phyloP scores from a whole-genome alignment of 2,113 vertebrate species.

The Cyphomyrus discorhynchus region DNA sequence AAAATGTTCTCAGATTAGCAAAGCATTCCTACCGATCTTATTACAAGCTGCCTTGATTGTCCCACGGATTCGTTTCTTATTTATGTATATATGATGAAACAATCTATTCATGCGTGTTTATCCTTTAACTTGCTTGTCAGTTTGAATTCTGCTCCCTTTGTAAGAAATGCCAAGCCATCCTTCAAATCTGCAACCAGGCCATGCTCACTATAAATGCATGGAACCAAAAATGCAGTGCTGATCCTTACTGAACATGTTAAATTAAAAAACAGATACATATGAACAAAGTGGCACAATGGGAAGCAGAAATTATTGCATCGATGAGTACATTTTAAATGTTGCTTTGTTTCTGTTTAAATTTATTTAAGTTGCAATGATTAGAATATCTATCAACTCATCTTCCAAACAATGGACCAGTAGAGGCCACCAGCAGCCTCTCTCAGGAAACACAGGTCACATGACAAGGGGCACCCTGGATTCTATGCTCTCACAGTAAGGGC shows the following conservation, averaged over 20 bases:
- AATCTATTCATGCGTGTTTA: constrained; percentile 11
- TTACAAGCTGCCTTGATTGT: not conserved
- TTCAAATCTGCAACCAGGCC: not conserved
- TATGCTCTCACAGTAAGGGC: not conserved
- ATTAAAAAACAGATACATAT: not conserved
- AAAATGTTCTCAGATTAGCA: constrained; percentile 10
- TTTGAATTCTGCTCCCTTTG: not conserved
- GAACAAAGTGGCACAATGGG: not conserved
- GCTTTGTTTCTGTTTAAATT: not conserved
- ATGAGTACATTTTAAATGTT: not conserved
- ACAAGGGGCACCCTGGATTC: not conserved
- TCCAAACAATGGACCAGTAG: not conserved
- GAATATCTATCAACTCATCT: not conserved
- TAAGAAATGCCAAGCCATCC: not conserved
- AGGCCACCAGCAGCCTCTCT: not conserved
- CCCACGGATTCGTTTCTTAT: not conserved
- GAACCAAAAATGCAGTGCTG: not conserved
- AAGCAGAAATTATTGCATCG: not conserved
- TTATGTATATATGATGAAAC: not conserved
- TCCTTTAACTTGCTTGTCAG: constrained; percentile 13
- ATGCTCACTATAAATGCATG: not conserved
- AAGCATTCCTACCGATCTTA: not conserved
- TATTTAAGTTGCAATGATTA: not conserved
- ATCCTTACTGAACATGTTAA: not conserved
- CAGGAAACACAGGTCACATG: not conserved